Base-by-base conservation (phyloP, 2,888 invertebrate genomes). In the Dichetophora obliterata region DNA sequence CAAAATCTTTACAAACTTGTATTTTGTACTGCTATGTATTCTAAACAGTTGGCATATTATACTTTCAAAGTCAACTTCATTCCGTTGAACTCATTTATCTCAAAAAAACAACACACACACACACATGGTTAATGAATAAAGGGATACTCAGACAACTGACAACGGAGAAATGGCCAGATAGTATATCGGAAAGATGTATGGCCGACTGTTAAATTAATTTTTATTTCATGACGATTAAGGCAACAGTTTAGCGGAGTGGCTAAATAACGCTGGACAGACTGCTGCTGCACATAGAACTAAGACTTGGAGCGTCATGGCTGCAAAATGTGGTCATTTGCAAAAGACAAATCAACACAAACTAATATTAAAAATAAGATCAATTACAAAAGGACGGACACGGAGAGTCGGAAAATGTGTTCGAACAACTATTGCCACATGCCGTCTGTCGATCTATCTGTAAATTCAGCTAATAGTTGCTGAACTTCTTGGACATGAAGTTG, bases 321-420 rank as follows among this genome's bases (percentile, higher is more conserved):
- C 70, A 54, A 54, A 54, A 54, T 70, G 70, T 70, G 70, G 19
- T 19, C 54, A 70, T 70, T 27, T 5, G 19, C 31, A 43, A 50
- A 43, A 43, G 50, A 22, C 70, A 70, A 54, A 70, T 54, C 22
- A 70, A 54, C 50, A 22, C 31, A 37, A 31, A 54, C 34, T 70
- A 54, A 70, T 34, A 70, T 54, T 52, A 54, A 70, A 70, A 54
- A 70, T 70, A 54, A 70, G 54, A 70, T 70, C 70, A 70, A 70
- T 70, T 70, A 59, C 37, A 57, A n/a, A 50, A n/a, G n/a, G 52
- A 71, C 37, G 14, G 22, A 70, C 68, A 61, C 8, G 34, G 16
- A 69, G 34, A 52, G 54, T 54, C 31, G 8, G 52, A 50, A 16
- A 27, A 27, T n/a, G 16, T 9, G 16, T 14, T 16, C 69, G 27